These are phyloP conservation scores for Panagrolaimus sp. DNA, from an alignment of 1,140 invertebrate species.

Conservation along the genomic window DNA sequence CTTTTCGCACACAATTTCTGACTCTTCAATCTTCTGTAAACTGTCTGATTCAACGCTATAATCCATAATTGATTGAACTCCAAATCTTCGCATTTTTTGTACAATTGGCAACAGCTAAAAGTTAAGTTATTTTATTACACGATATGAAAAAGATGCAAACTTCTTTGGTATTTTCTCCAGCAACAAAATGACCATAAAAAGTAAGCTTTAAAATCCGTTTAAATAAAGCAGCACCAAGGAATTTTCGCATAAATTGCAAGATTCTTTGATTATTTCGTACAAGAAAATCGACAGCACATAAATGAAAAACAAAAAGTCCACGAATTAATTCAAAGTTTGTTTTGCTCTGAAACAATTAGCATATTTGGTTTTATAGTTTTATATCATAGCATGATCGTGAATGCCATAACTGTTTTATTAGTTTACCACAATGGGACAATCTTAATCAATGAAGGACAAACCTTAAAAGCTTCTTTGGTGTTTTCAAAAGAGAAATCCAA, in stretches of 20 bases:
- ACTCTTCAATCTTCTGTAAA: conserved; percentile 58
- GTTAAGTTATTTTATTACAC: too few species aligned
- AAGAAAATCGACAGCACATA: conserved; percentile 80
- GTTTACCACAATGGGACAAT: too few species aligned
- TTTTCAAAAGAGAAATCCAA: conserved; percentile 75
- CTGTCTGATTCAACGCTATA: conserved; percentile 97
- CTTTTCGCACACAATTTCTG: conserved; percentile 44
- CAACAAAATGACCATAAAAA: conserved; percentile 98
- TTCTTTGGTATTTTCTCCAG: conserved; percentile 79
- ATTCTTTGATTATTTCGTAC: conserved; percentile 93
- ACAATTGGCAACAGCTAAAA: conserved; percentile 66
- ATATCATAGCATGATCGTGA: too few species aligned
- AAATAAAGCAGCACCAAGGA: conserved; percentile 82
- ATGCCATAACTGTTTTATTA: too few species aligned
- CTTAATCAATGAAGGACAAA: conserved; percentile 12
- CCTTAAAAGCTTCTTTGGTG: conserved; percentile 62
- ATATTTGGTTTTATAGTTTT: too few species aligned
- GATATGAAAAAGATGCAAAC: too few species aligned
- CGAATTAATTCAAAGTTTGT: conserved; percentile 83
- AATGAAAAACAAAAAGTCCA: conserved; percentile 82
- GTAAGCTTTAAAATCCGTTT: conserved; percentile 80
- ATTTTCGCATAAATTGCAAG: conserved; percentile 72
- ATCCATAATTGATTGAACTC: conserved; percentile 95
- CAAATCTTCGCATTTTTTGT: conserved; percentile 76
- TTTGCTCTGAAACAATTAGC: conserved; percentile 87